A percentile compares a stretch with the other conserved stretches of the same genome.
Conservation (phyloP, 2,797 vertebrate genomes). For the Botia almorhae region DNA sequence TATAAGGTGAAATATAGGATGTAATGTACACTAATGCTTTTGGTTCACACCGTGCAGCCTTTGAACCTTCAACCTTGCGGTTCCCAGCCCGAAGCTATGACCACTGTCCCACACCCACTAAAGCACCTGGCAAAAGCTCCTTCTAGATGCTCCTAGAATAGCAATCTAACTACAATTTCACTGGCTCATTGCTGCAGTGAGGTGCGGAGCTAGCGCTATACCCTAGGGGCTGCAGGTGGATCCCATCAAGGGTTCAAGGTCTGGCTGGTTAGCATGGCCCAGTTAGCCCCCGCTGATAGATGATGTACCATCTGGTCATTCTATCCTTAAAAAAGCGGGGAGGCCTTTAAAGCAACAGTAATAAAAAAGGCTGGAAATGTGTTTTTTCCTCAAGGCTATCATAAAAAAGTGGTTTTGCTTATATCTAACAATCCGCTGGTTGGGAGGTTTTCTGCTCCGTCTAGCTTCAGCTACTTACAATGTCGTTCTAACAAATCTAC, state of each 20-base stretch:
- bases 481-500: slow-evolving; percentile 29
- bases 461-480: neutral
- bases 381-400: neutral
- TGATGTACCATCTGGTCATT: neutral
- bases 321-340: neutral
- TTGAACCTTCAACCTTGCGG: neutral
- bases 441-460: neutral
- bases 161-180: neutral
- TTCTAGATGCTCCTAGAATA: neutral
- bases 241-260: slow-evolving; percentile 3
- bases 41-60: neutral
- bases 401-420: neutral
- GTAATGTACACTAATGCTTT: neutral
- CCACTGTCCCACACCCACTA: neutral
- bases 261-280: neutral
- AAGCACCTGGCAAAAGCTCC: neutral
- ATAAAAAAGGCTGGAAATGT: neutral
- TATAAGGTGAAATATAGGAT: neutral
- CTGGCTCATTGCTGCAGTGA: neutral
- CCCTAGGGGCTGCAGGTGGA: neutral
- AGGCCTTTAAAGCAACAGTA: neutral
- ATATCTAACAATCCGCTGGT: neutral
- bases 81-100: neutral
- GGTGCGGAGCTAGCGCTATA: neutral
- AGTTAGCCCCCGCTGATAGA: slow-evolving; percentile 4